Percentiles rank a stretch among this genome's conserved stretches.
These are phyloP conservation scores for Mormyrus hasselquistii DNA, from an alignment of 2,797 vertebrate genomes.

Conservation along the genomic window DNA sequence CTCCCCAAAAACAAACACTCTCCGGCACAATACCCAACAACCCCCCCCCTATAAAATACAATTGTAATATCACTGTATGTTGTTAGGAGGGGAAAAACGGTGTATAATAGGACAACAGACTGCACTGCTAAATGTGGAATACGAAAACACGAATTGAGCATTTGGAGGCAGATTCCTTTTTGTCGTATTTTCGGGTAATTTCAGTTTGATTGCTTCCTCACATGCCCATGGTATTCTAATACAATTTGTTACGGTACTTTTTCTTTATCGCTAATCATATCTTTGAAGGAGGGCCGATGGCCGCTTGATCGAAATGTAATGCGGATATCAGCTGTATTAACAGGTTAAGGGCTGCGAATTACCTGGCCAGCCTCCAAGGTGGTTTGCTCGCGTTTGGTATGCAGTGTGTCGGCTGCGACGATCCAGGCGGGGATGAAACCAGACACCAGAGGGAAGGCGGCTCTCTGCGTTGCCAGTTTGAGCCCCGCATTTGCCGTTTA, in stretches of 20 bases:
- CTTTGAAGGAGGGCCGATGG: background rate
- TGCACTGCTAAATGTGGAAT: background rate
- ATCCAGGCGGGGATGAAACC: background rate
- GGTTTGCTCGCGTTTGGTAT: background rate
- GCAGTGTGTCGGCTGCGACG: background rate
- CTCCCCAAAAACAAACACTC: background rate
- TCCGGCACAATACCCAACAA: background rate
- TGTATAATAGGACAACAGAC: background rate
- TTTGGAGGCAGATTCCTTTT: background rate
- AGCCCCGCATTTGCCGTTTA: background rate
- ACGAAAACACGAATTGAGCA: background rate
- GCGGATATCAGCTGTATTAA: background rate
- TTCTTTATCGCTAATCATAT: background rate
- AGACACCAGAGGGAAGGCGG: background rate
- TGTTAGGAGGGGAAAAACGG: background rate
- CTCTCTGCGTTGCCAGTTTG: background rate
- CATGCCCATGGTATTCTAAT: background rate
- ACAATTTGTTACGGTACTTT: background rate
- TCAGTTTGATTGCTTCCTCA: background rate
- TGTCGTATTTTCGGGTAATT: background rate
- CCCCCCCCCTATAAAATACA: background rate
- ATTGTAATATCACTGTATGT: background rate
- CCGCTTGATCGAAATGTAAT: background rate
- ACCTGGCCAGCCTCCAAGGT: background rate
- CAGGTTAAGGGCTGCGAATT: background rate